These are phyloP conservation scores for Sternotherus odoratus DNA, from an alignment of 2,797 vertebrate species.

Conservation along the genomic window DNA sequence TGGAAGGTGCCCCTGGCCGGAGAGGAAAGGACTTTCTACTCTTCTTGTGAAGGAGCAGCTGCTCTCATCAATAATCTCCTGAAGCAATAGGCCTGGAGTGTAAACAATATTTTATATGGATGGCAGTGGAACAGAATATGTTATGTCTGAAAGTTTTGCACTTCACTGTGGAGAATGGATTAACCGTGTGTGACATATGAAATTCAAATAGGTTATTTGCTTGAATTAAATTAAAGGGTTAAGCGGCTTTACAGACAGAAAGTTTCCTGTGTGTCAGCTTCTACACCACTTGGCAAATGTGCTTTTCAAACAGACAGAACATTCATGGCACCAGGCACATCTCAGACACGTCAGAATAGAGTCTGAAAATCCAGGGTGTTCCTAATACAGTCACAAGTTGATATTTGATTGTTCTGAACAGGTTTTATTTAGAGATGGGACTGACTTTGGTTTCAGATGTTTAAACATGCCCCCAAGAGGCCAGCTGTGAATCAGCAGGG, in stretches of 20 bases:
- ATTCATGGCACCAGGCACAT: background rate
- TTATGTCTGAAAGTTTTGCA: conserved; percentile 57
- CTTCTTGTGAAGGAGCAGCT: conserved; percentile 55
- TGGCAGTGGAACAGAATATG: conserved; percentile 62
- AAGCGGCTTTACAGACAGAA: conserved; percentile 24
- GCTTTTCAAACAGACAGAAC: background rate
- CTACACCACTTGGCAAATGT: background rate
- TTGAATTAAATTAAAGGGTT: conserved; percentile 64
- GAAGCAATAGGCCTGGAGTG: conserved; percentile 74
- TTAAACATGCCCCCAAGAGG: background rate
- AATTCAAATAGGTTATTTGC: conserved; percentile 24
- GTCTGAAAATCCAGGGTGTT: background rate
- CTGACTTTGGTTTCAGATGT: background rate
- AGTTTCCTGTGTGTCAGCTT: background rate
- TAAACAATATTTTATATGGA: conserved; percentile 77
- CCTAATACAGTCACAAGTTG: background rate
- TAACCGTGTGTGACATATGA: conserved; percentile 54
- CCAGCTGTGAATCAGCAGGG: background rate
- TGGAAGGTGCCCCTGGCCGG: conserved; percentile 62
- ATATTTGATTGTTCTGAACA: background rate
- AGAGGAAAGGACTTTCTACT: conserved; percentile 66
- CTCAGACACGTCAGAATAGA: background rate
- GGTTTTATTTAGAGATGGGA: background rate
- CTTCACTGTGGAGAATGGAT: conserved; percentile 69
- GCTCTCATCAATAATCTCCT: conserved; percentile 77